Percentiles rank a stretch among this genome's conserved stretches.
phyloP scores from a whole-genome alignment of 2,797 vertebrate species.

The Paramormyrops hopkinsi region DNA sequence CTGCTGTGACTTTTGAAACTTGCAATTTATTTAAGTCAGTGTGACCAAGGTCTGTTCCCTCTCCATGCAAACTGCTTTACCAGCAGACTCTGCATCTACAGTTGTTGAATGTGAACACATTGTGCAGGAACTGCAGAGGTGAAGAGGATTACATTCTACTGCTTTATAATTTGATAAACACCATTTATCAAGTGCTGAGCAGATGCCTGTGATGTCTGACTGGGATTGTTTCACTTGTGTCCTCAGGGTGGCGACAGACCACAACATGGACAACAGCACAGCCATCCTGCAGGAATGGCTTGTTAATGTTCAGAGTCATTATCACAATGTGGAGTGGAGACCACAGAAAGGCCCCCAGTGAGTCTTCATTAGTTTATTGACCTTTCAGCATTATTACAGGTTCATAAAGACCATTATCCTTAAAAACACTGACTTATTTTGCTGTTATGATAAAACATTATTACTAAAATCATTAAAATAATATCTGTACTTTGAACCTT shows the following conservation, averaged over 20 bases:
- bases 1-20: background rate
- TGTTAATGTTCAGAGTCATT: constrained; percentile 68
- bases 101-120: background rate
- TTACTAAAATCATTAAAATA: background rate
- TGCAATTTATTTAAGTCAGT: background rate
- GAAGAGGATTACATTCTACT: background rate
- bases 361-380: constrained; percentile 11
- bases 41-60: background rate
- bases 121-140: background rate
- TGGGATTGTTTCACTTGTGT: background rate
- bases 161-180: background rate
- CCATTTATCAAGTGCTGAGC: background rate
- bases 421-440: background rate
- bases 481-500: background rate
- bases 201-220: background rate
- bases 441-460: background rate
- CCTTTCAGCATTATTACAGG: background rate
- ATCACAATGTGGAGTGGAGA: constrained; percentile 86
- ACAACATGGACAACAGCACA: constrained; percentile 76
- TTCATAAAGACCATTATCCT: background rate
- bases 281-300: constrained; percentile 79
- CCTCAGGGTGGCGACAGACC: constrained; percentile 82
- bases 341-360: constrained; percentile 72
- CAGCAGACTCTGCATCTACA: background rate
- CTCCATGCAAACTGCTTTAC: background rate